These are phyloP conservation scores for Bergia puertoricense DNA, from an alignment of 92 coral and sea anemone species.

Conservation along the genomic window DNA sequence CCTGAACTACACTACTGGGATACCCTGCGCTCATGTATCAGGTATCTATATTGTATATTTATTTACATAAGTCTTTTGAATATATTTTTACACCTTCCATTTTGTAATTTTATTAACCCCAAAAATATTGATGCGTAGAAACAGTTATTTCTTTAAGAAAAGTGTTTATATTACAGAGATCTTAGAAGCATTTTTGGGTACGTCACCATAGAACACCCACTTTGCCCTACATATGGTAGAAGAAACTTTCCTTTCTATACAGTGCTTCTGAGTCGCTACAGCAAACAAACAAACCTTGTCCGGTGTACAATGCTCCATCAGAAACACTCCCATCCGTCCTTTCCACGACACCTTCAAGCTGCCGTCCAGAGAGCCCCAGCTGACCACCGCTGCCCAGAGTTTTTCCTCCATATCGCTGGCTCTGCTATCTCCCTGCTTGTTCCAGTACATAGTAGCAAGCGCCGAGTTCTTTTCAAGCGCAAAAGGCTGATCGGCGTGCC, in stretches of 20 bases:
- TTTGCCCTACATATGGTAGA: no score
- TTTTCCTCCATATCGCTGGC: conserved; percentile 53
- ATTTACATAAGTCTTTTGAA: no score
- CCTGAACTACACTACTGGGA: no score
- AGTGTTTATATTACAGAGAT: no score
- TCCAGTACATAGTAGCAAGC: conserved; percentile 71
- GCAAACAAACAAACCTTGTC: conserved; percentile 66
- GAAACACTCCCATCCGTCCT: conserved; percentile 61
- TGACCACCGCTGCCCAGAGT: conserved; percentile 80
- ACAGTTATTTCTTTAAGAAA: no score
- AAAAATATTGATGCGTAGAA: no score
- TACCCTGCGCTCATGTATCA: no score
- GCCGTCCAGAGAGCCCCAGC: conserved; percentile 90
- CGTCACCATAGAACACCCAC: no score
- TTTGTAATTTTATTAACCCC: no score
- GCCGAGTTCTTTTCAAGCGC: conserved; percentile 75
- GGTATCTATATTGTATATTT: no score
- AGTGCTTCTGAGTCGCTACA: background rate
- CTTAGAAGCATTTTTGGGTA: no score
- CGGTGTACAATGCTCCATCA: conserved; percentile 89
- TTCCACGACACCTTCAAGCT: conserved; percentile 72
- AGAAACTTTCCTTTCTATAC: background rate
- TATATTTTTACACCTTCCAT: no score
- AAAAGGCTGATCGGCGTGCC: conserved; percentile 63
- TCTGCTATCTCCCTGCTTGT: conserved; percentile 51